A percentile compares a stretch with the other conserved stretches of the same genome.
These are phyloP conservation scores for Mugil cephalus DNA, from an alignment of 2,113 vertebrate genomes.

Conservation along the genomic window DNA sequence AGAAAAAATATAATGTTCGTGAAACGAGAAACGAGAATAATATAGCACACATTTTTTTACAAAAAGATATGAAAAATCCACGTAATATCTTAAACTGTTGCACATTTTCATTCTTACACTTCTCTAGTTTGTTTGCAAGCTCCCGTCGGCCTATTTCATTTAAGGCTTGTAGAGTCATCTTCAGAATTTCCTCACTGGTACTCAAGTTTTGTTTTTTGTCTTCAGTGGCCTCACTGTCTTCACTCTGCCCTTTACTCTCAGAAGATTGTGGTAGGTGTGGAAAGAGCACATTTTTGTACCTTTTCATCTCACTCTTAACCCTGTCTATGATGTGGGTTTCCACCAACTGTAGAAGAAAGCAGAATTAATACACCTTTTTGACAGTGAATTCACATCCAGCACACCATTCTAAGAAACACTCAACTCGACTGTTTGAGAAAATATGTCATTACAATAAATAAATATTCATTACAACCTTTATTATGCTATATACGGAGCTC, in stretches of 20 bases:
- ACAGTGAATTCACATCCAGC: not conserved
- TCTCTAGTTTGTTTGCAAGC: conserved; percentile 25
- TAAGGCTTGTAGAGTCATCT: conserved; percentile 16
- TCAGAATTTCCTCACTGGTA: conserved; percentile 26
- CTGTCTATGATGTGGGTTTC: not conserved
- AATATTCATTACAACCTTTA: no score
- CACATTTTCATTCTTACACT: conserved; percentile 9
- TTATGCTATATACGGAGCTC: no score
- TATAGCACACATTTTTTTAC: not conserved
- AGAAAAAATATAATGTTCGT: not conserved
- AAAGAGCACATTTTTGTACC: conserved; percentile 28
- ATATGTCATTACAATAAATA: no score
- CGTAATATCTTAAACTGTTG: no score
- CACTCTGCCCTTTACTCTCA: not conserved
- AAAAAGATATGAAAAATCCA: not conserved
- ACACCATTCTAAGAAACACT: no score
- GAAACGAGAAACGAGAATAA: rapidly evolving
- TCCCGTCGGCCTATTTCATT: not conserved
- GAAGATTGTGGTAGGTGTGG: not conserved
- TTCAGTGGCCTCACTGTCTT: not conserved
- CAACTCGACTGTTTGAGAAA: no score
- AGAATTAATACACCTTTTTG: not conserved
- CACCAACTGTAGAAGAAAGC: conserved; percentile 14
- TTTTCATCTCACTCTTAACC: not conserved
- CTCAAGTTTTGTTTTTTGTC: no score